Evolutionary conservation across 2,888 invertebrate species (phyloP).

Genomic region (Tetragonisca angustula): DNA sequence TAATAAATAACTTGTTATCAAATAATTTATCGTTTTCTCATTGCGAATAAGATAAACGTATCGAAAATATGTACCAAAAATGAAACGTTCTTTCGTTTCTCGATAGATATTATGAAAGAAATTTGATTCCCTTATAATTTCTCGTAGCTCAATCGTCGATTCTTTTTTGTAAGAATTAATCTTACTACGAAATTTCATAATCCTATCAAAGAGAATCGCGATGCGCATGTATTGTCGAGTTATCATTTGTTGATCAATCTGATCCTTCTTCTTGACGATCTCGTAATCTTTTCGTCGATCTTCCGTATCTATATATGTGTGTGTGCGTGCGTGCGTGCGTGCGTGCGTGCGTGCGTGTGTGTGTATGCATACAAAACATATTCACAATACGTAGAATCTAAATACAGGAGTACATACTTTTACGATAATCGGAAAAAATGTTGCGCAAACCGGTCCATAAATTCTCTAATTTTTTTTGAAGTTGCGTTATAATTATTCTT

Average conservation of each 20-base stretch:
- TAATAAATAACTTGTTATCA: constrained; percentile 37
- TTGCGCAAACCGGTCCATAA: constrained; percentile 62
- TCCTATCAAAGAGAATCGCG: constrained; percentile 63
- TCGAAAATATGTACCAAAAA: constrained; percentile 61
- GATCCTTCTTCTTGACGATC: constrained; percentile 71
- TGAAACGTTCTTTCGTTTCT: constrained; percentile 66
- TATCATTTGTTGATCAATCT: constrained; percentile 71
- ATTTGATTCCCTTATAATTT: constrained; percentile 66
- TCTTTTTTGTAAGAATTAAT: constrained; percentile 43
- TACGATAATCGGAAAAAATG: constrained; percentile 66
- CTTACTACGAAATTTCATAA: constrained; percentile 66
- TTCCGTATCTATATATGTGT: constrained; percentile 64
- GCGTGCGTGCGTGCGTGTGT: too few species aligned
- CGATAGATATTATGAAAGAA: constrained; percentile 69
- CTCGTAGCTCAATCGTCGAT: constrained; percentile 51
- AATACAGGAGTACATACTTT: constrained; percentile 45
- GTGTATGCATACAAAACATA: background rate
- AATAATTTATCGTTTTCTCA: background rate
- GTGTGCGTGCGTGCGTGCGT: too few species aligned
- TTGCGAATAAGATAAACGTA: too few species aligned
- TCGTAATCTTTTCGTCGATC: constrained; percentile 69
- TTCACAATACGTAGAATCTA: too few species aligned
- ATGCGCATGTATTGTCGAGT: constrained; percentile 66
- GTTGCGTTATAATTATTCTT: constrained; percentile 48
- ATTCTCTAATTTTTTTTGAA: constrained; percentile 63